phyloP scores from a whole-genome alignment of 2,113 vertebrate genomes.

The Gymnarchus niloticus region DNA sequence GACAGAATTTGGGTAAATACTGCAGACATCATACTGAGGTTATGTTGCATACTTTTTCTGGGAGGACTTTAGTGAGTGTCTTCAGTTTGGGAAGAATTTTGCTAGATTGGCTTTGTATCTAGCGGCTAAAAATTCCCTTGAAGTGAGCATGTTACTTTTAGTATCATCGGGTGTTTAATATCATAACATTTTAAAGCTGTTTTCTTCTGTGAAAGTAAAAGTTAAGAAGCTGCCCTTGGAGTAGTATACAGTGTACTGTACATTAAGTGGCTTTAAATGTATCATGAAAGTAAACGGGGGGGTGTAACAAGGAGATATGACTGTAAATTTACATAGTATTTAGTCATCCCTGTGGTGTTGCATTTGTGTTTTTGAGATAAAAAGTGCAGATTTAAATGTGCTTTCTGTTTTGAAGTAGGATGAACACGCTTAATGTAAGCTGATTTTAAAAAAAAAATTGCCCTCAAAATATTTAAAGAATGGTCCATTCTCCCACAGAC shows the following conservation, averaged over 20 bases:
- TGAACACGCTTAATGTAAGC: background rate
- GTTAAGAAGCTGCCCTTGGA: background rate
- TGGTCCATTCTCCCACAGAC: constrained; percentile 50
- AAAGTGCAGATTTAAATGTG: background rate
- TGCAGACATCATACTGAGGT: background rate
- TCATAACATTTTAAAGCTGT: no score
- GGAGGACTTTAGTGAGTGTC: background rate
- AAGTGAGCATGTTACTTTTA: background rate
- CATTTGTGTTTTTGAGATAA: background rate
- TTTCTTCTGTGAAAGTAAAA: background rate
- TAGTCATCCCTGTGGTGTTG: background rate
- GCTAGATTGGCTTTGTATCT: background rate
- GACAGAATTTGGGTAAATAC: background rate
- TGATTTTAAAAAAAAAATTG: background rate
- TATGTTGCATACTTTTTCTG: no score
- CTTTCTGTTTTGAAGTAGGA: background rate
- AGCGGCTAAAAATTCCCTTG: background rate
- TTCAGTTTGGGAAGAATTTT: background rate
- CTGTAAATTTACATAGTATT: background rate
- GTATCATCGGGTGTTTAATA: background rate
- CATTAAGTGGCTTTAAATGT: background rate
- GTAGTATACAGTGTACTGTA: background rate
- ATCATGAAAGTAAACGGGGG: background rate
- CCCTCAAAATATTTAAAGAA: background rate
- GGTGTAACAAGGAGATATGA: background rate